Conservation (phyloP, 2,113 vertebrate genomes). For the Stomatorhinus ivindoensis region DNA sequence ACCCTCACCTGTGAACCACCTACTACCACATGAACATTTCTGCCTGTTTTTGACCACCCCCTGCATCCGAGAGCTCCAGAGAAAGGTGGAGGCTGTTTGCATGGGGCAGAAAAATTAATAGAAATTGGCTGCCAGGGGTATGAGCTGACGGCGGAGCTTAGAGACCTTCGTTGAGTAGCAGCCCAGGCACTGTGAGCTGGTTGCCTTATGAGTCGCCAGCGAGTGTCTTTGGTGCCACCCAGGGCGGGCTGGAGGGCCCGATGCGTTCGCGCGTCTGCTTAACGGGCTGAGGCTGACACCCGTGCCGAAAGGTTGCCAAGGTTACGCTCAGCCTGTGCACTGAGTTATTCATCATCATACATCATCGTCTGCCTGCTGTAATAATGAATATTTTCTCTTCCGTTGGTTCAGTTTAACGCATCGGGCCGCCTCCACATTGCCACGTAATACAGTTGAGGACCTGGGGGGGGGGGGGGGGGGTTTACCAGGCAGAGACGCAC, state of each 20-base stretch:
- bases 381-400: slow-evolving; percentile 51
- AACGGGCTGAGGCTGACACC: not conserved
- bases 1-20: not conserved
- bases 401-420: slow-evolving; percentile 51
- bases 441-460: slow-evolving; percentile 35
- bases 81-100: not conserved
- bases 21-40: not conserved
- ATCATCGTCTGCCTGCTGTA: slow-evolving; percentile 38
- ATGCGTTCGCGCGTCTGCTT: not conserved
- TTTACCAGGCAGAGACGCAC: slow-evolving; percentile 40
- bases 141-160: not conserved
- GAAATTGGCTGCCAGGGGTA: not conserved
- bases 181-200: not conserved
- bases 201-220: not conserved
- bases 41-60: not conserved
- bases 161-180: not conserved
- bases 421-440: slow-evolving; percentile 43
- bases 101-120: not conserved
- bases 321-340: slow-evolving; percentile 41
- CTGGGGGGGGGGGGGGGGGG: slow-evolving; percentile 29
- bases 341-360: slow-evolving; percentile 46
- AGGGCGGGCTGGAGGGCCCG: not conserved
- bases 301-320: slow-evolving; percentile 37
- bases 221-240: not conserved
- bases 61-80: not conserved